Conservation (phyloP, 35 echinoderm and acorn worm species). For the Heliocidaris erythrogramma region DNA sequence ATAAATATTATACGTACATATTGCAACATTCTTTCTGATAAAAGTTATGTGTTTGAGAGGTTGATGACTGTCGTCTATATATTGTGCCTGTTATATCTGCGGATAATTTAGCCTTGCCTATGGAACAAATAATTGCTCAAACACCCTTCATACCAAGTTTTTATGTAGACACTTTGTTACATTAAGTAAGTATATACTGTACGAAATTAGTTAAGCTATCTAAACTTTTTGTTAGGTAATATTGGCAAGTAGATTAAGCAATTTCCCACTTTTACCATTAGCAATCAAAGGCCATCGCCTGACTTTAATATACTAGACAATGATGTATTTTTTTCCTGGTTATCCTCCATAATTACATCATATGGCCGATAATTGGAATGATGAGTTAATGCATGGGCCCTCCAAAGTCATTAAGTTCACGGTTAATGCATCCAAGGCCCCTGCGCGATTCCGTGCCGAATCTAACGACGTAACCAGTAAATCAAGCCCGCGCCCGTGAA, state of each 20-base stretch:
- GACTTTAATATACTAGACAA: not conserved
- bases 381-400: slow-evolving; percentile 32
- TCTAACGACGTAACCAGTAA: not conserved
- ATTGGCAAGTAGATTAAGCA: not conserved
- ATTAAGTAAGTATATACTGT: not conserved
- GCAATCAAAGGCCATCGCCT: not conserved
- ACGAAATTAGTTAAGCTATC: not conserved
- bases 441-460: not conserved
- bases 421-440: not conserved
- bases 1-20: no score
- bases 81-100: no score
- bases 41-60: no score
- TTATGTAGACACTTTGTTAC: not conserved
- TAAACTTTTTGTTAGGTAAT: not conserved
- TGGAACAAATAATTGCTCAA: no score
- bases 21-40: no score
- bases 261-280: slow-evolving; percentile 3
- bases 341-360: not conserved
- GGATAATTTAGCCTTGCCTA: no score
- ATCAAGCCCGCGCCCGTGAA: not conserved
- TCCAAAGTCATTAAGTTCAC: slow-evolving; percentile 6
- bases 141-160: no score
- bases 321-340: not conserved
- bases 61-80: no score
- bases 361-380: not conserved